Base-by-base conservation (phyloP, 35 echinoderm and acorn worm genomes). In the Ophioderma brevispina region DNA sequence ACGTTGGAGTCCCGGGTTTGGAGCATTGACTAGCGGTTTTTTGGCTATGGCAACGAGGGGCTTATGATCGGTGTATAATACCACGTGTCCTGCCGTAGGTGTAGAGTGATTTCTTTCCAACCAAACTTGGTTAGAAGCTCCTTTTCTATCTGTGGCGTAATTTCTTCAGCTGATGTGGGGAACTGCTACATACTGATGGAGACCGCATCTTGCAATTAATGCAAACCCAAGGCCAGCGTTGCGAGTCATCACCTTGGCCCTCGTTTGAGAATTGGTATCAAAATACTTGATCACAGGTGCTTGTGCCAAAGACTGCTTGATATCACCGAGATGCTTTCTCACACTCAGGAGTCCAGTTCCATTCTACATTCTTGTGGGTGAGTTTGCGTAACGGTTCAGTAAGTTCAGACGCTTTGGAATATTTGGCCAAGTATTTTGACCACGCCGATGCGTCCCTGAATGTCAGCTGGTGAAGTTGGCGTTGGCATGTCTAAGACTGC, bases 81-180 rank as follows among this genome's bases (percentile, higher is more conserved):
- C 37, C 6, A 96, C 84, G 17, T 40, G 85, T 0, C 77, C 32
- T 36, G n/a, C 91, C 94, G 75, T 90, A 96, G 49, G 79, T 87
- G 40, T 88, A 90, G 46, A 64, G 32, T 96, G 91, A 37, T 92
- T 80, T 43, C 87, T 38, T 55, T 96, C 91, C 8, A 84, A 14
- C 94, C 91, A 49, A 83, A 96, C 84, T 35, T 64, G 78, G 94
- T 87, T 2, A 93, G 64, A 13, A 96, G 87, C 37, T 96, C 94
- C 64, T 93, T 86, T 77, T 94, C 88, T 34, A 90, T 94, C 52
- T 94, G 92, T 31, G 92, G 38, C 32, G 84, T 81, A n/a, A 84
- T 90, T 0, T 59, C 78, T 76, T 97, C 95, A 30, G 84, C 87
- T 41, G 78, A 23, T n/a, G 95, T 94, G 37, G 91, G 64, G 34